These are phyloP conservation scores for Ecliptopera silaceata DNA, from an alignment of 2,888 invertebrate species.

Conservation along the genomic window DNA sequence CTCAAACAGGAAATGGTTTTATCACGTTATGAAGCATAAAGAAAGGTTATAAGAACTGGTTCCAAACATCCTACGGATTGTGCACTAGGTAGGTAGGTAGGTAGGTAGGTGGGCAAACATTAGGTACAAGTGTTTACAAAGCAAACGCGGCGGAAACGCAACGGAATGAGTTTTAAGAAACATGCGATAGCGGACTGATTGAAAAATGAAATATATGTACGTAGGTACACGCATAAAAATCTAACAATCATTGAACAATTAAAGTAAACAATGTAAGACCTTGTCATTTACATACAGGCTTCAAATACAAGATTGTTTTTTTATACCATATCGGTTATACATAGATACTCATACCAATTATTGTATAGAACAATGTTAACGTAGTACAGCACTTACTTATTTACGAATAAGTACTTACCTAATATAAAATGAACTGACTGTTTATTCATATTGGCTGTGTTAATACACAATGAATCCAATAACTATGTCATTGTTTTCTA, in stretches of 20 bases:
- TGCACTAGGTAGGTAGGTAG: background rate
- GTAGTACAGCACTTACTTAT: no score
- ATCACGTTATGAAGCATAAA: conserved; percentile 6
- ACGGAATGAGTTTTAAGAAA: conserved; percentile 27
- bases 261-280: no score
- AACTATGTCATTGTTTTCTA: no score
- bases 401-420: no score
- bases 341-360: no score
- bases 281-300: no score
- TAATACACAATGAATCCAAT: no score
- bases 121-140: conserved; percentile 25
- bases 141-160: conserved; percentile 18
- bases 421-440: no score
- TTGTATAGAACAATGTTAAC: no score
- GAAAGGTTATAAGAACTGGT: conserved; percentile 1
- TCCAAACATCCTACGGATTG: conserved; percentile 11
- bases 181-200: conserved; percentile 31
- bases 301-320: no score
- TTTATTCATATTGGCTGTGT: no score
- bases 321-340: no score
- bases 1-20: conserved; percentile 5
- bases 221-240: background rate
- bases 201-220: conserved; percentile 1
- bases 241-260: background rate
- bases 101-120: background rate